phyloP scores from a whole-genome alignment of 2,113 vertebrate genomes.

The Pipa parva region DNA sequence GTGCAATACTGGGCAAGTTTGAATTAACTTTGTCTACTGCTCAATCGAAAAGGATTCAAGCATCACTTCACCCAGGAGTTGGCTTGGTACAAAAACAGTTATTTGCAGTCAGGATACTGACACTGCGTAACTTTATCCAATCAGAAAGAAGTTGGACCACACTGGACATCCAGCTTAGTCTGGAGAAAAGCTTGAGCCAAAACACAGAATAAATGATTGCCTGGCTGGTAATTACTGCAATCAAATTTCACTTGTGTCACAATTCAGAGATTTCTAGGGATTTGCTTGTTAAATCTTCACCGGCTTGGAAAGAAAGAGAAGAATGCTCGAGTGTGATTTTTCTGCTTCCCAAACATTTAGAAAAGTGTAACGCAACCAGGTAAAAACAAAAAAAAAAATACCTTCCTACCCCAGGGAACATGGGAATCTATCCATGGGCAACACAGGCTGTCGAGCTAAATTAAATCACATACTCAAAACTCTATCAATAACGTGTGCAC shows the following conservation, averaged over 20 bases:
- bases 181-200: constrained; percentile 19
- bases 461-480: too few relatives aligned
- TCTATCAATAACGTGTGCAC: too few relatives aligned
- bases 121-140: background rate
- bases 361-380: too few relatives aligned
- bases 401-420: too few relatives aligned
- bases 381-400: too few relatives aligned
- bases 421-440: too few relatives aligned
- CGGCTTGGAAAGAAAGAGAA: background rate
- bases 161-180: background rate
- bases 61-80: background rate
- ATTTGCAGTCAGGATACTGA: background rate
- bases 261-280: constrained; percentile 1
- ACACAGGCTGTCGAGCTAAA: too few relatives aligned
- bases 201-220: constrained; percentile 21
- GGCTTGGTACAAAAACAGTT: background rate
- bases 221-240: fast-evolving
- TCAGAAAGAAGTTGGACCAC: background rate
- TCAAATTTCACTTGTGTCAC: constrained; percentile 7
- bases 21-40: too few relatives aligned
- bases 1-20: too few relatives aligned
- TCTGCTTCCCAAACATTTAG: too few relatives aligned
- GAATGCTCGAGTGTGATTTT: too few relatives aligned
- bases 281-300: background rate
- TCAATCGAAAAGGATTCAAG: background rate